Percentiles rank a stretch among this genome's conserved stretches.
phyloP scores from a whole-genome alignment of 2,888 invertebrate species.

The Autographa gamma region DNA sequence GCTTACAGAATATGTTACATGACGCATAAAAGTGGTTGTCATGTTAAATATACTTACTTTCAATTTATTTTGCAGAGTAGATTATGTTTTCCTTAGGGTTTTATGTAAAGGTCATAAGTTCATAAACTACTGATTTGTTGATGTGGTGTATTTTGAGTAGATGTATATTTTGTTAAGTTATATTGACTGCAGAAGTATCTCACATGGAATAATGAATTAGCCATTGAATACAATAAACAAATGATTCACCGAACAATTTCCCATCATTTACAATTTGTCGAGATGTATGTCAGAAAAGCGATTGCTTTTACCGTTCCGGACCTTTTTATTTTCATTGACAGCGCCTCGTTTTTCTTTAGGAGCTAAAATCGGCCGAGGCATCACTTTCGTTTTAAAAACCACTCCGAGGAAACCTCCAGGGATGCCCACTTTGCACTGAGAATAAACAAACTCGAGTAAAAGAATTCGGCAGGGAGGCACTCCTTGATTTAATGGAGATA shows the following conservation, averaged over 20 bases:
- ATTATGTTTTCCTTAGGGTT: neutral
- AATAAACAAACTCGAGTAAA: conserved; percentile 50
- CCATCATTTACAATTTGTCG: conserved; percentile 44
- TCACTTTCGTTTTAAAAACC: conserved; percentile 47
- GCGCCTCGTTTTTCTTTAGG: conserved; percentile 33
- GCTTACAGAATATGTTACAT: conserved; percentile 30
- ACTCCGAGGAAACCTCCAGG: conserved; percentile 32
- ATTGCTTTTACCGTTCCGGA: conserved; percentile 46
- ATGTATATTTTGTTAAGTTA: neutral
- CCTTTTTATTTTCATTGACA: conserved; percentile 40
- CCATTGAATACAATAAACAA: neutral
- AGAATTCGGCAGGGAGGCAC: conserved; percentile 29
- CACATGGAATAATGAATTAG: neutral
- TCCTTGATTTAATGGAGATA: conserved; percentile 47
- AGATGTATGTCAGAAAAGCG: conserved; percentile 33
- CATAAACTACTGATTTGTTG: too few relatives aligned
- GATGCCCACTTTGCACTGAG: conserved; percentile 36
- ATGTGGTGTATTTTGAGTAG: too few relatives aligned
- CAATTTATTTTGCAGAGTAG: neutral
- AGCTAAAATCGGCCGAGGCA: conserved; percentile 41
- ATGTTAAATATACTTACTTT: neutral
- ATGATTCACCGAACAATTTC: conserved; percentile 13
- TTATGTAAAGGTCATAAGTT: neutral
- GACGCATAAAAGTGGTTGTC: conserved; percentile 1
- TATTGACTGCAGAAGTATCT: neutral